Base-by-base conservation (phyloP, 2,797 vertebrate species). In the Arremon aurantiirostris region DNA sequence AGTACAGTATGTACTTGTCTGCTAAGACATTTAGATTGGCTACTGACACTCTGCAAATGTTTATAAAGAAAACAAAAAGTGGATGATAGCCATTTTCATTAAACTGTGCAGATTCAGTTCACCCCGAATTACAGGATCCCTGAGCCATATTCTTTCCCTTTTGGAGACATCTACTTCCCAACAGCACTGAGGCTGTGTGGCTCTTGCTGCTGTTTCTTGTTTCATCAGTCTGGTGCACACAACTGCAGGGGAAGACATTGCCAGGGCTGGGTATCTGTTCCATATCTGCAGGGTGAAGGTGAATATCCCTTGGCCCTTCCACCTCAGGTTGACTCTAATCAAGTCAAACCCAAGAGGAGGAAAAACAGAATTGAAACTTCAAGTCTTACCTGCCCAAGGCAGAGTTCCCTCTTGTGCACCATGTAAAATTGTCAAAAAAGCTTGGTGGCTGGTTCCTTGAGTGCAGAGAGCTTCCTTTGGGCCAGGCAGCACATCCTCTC, bases 1-100 rank as follows among this genome's bases (percentile, higher is more conserved):
- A 95, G 94, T 93, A 97, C 97, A 97, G 95, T 94, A 93, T 97
- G 96, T 97, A 94, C 98, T 98, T 64, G 52, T 98, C 97, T 97
- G 97, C 87, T 95, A 97, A 97, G 97, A 98, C 97, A 98, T 98
- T 98, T 98, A 98, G 97, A 97, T 98, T 98, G 98, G 97, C 98
- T 98, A 97, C 97, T 94, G 97, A 97, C 96, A 97, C 92, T 96
- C 97, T 96, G 93, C 82, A 92, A 97, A 97, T 98, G 97, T 98
- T 98, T 98, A 98, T 97, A 98, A 98, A 98, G 97, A 97, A 98
- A 98, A 98, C 97, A 98, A 97, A 97, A 97, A 93, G 94, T 97
- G 98, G 97, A 98, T 96, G 93, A 97, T 97, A 94, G 98, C 97
- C 97, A 97, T 97, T 98, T 98, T 98, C 97, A 97, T 98, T 98